Evolutionary conservation across 53 echinoderm and acorn worm species (phyloP).

Genomic region (Apostichopus leukothele): DNA sequence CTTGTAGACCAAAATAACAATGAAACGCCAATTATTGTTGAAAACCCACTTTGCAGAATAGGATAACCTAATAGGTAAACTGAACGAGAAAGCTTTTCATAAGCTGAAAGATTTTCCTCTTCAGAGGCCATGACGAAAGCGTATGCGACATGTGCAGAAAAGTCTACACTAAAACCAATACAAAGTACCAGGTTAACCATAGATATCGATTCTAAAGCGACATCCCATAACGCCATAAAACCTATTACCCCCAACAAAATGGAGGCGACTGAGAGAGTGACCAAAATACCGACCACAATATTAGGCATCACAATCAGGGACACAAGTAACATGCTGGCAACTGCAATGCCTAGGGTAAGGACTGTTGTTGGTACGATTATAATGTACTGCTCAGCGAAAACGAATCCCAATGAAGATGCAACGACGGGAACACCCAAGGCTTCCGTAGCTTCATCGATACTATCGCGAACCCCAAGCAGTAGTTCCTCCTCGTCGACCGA

Average conservation of each 20-base stretch:
- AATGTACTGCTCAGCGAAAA: slow-evolving; percentile 64
- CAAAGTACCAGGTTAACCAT: slow-evolving; percentile 74
- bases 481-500: slow-evolving; percentile 56
- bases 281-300: slow-evolving; percentile 68
- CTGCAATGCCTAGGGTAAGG: slow-evolving; percentile 72
- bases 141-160: slow-evolving; percentile 72
- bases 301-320: slow-evolving; percentile 79
- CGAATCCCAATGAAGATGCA: slow-evolving; percentile 63
- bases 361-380: slow-evolving; percentile 70
- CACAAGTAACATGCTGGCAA: slow-evolving; percentile 74
- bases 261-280: slow-evolving; percentile 68
- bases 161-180: slow-evolving; percentile 81
- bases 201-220: slow-evolving; percentile 66
- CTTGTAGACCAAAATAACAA: slow-evolving; percentile 48
- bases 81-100: slow-evolving; percentile 12
- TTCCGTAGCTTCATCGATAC: slow-evolving; percentile 14
- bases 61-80: slow-evolving; percentile 58
- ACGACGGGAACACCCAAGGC: slow-evolving; percentile 41
- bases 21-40: slow-evolving; percentile 62
- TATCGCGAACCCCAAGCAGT: slow-evolving; percentile 52
- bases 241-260: slow-evolving; percentile 69
- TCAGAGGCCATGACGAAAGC: slow-evolving; percentile 9
- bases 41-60: slow-evolving; percentile 62
- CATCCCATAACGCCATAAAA: slow-evolving; percentile 63
- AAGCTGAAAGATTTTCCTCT: slow-evolving; percentile 13